Evolutionary conservation across 1,140 invertebrate species (phyloP).

Genomic region (Capitella teleta): DNA sequence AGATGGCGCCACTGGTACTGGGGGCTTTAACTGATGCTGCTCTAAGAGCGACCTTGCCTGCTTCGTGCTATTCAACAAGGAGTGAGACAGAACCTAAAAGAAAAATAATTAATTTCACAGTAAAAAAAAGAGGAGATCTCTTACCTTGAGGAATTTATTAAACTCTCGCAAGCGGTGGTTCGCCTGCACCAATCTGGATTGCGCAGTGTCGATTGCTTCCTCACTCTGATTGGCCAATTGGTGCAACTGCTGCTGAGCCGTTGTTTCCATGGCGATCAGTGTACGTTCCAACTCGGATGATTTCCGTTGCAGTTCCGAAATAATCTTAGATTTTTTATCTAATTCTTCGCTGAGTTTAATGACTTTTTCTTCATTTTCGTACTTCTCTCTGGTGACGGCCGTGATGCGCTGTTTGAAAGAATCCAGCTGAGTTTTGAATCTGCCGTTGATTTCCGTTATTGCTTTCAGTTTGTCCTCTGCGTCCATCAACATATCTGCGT

Average conservation of each 20-base stretch:
- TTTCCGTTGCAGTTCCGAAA: constrained; percentile 5
- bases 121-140: constrained; percentile 1
- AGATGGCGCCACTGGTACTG: not conserved
- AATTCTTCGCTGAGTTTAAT: constrained; percentile 22
- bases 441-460: constrained; percentile 24
- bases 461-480: constrained; percentile 28
- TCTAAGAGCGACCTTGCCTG: constrained; percentile 16
- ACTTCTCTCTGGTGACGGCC: constrained; percentile 28
- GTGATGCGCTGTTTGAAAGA: constrained; percentile 28
- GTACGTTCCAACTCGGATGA: constrained; percentile 24
- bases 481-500: constrained; percentile 30
- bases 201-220: constrained; percentile 30
- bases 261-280: constrained; percentile 26
- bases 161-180: constrained; percentile 21
- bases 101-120: not conserved
- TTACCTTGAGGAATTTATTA: constrained; percentile 29
- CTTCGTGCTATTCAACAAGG: constrained; percentile 19
- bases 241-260: constrained; percentile 32
- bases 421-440: constrained; percentile 30
- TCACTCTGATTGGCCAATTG: constrained; percentile 32
- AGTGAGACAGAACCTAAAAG: constrained; percentile 21
- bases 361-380: constrained; percentile 32
- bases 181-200: constrained; percentile 23
- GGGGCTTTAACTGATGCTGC: not conserved
- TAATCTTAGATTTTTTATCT: constrained; percentile 21